Conservation (phyloP, 2,113 vertebrate species). For the Capra hircus region DNA sequence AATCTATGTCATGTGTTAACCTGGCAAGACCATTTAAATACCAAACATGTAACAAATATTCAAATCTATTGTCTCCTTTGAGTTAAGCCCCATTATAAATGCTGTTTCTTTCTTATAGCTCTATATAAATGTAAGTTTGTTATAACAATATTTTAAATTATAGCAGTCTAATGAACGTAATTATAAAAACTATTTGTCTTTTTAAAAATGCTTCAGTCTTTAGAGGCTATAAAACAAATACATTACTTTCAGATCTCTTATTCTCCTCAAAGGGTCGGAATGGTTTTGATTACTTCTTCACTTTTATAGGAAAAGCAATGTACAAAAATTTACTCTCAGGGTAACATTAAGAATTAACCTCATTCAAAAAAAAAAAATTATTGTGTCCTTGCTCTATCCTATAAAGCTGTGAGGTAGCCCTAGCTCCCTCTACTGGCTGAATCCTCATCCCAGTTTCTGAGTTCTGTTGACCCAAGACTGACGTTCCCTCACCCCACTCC, state of each 20-base stretch:
- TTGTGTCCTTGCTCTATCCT: not conserved
- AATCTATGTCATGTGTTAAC: not conserved
- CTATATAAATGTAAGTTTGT: not conserved
- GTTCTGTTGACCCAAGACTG: not conserved
- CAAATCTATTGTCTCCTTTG: not conserved
- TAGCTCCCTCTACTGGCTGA: constrained; percentile 82
- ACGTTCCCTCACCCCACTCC: not conserved
- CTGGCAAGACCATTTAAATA: not conserved
- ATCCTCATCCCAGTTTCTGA: not conserved
- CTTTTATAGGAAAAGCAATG: not conserved
- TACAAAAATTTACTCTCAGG: not conserved
- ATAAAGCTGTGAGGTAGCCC: constrained; percentile 72
- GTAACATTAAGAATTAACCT: not conserved
- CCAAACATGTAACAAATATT: not conserved
- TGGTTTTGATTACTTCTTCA: not conserved
- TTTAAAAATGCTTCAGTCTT: not conserved
- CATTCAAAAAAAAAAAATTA: not conserved
- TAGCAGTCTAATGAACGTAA: not conserved
- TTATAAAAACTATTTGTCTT: not conserved
- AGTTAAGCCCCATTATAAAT: not conserved
- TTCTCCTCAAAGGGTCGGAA: not conserved
- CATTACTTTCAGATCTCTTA: not conserved
- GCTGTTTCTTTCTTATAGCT: not conserved
- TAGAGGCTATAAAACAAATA: not conserved
- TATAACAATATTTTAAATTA: constrained; percentile 27